These are phyloP conservation scores for Lordiphosa fenestrarum DNA, from an alignment of 2,888 invertebrate genomes.

Conservation along the genomic window DNA sequence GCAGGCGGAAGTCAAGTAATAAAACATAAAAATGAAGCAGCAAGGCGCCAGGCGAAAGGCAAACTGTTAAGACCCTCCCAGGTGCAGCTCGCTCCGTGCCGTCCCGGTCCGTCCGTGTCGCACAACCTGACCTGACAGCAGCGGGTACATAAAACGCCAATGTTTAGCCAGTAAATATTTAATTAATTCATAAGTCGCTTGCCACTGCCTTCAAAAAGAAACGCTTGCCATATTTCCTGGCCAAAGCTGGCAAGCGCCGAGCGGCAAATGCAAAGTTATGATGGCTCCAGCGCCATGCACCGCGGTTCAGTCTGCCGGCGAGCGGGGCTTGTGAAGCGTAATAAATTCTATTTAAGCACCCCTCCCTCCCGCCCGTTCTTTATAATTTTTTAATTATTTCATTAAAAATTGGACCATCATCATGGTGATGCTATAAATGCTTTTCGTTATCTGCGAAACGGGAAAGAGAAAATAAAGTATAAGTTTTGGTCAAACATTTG, in stretches of 20 bases:
- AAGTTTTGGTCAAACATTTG: slow-evolving; percentile 7
- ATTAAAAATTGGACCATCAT: slow-evolving; percentile 53
- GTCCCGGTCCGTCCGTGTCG: too few species aligned
- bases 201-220: slow-evolving; percentile 30
- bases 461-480: slow-evolving; percentile 4
- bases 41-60: slow-evolving; percentile 46
- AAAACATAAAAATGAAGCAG: slow-evolving; percentile 74
- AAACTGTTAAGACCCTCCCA: slow-evolving; percentile 32
- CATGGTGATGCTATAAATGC: slow-evolving; percentile 57
- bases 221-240: slow-evolving; percentile 21
- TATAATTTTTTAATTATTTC: slow-evolving; percentile 44
- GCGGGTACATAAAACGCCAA: slow-evolving; percentile 50
- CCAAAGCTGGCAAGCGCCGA: slow-evolving; percentile 26
- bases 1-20: slow-evolving; percentile 69
- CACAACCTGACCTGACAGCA: not conserved
- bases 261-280: slow-evolving; percentile 52
- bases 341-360: slow-evolving; percentile 47
- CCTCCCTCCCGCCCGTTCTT: slow-evolving; percentile 5
- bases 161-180: slow-evolving; percentile 67
- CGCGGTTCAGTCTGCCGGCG: slow-evolving; percentile 1
- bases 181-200: slow-evolving; percentile 68
- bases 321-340: slow-evolving; percentile 28
- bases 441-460: slow-evolving; percentile 33
- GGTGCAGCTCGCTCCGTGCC: slow-evolving; percentile 23
- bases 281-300: slow-evolving; percentile 29